A percentile compares a stretch with the other conserved stretches of the same genome.
These are phyloP conservation scores for Hanleya hanleyi DNA, from an alignment of 2,888 invertebrate species.

Conservation along the genomic window DNA sequence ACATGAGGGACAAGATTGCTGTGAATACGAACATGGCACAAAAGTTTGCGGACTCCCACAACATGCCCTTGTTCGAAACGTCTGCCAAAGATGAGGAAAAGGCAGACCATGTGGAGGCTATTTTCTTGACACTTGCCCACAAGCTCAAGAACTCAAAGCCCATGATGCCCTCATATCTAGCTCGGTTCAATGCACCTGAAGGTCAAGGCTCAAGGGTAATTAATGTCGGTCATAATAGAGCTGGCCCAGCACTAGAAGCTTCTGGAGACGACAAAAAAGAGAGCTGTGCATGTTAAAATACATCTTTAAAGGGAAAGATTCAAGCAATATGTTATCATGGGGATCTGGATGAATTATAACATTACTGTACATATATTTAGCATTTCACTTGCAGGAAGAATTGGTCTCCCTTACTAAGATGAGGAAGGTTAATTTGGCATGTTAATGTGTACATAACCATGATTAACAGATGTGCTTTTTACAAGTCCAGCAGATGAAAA, in stretches of 20 bases:
- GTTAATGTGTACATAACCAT: no score
- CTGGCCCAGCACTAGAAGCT: slow-evolving; percentile 43
- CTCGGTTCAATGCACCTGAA: slow-evolving; percentile 37
- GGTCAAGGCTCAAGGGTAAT: slow-evolving; percentile 44
- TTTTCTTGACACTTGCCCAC: slow-evolving; percentile 87
- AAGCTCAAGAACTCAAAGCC: slow-evolving; percentile 81
- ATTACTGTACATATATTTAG: no score
- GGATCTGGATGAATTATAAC: no score
- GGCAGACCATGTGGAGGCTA: slow-evolving; percentile 85
- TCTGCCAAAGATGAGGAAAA: slow-evolving; percentile 84
- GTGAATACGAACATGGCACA: slow-evolving; percentile 84
- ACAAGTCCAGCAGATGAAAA: no score
- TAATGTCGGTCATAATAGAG: slow-evolving; percentile 39
- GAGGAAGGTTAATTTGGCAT: no score
- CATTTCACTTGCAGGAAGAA: no score
- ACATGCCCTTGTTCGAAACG: slow-evolving; percentile 88
- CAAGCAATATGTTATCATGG: no score
- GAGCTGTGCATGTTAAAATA: slow-evolving; percentile 59
- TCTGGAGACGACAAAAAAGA: slow-evolving; percentile 46
- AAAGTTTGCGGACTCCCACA: slow-evolving; percentile 75
- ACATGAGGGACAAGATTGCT: slow-evolving; percentile 76
- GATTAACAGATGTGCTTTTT: no score
- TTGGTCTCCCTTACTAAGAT: no score
- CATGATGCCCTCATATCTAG: slow-evolving; percentile 75
- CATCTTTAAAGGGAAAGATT: no score